Conservation (phyloP, 2,888 invertebrate species). For the Crematogaster levior region DNA sequence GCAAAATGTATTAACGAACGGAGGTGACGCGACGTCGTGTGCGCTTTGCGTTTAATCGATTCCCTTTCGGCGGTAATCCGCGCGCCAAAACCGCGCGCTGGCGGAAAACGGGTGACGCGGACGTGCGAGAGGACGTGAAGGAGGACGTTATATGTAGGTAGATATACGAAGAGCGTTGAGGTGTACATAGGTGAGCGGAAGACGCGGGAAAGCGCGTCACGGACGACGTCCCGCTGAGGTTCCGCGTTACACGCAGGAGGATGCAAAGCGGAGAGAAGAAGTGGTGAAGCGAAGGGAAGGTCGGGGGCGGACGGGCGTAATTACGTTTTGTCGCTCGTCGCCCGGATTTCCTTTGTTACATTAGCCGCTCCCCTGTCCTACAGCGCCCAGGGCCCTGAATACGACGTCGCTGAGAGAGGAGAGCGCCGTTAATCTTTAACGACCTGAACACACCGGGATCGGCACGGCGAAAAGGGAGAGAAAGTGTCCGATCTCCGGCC, state of each 20-base stretch:
- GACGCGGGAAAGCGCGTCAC: conserved; percentile 39
- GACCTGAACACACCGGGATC: conserved; percentile 60
- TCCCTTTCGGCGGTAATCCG: conserved; percentile 52
- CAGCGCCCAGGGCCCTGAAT: conserved; percentile 60
- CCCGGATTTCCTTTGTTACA: conserved; percentile 81
- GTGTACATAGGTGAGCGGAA: conserved; percentile 45
- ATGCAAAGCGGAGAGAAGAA: conserved; percentile 24
- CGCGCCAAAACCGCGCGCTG: conserved; percentile 39
- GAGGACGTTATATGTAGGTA: not conserved
- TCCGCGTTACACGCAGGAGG: conserved; percentile 37
- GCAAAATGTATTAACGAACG: conserved; percentile 48
- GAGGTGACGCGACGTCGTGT: not conserved
- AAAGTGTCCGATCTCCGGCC: conserved; percentile 48
- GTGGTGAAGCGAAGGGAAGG: conserved; percentile 27
- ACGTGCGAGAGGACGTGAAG: not conserved
- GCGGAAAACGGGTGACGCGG: not conserved
- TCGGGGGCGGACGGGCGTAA: conserved; percentile 64
- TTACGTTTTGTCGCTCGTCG: conserved; percentile 76
- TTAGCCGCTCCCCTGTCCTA: conserved; percentile 75
- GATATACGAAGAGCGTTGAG: conserved; percentile 24
- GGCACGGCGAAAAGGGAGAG: conserved; percentile 39
- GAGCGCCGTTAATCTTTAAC: conserved; percentile 74
- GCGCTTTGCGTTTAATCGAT: conserved; percentile 54
- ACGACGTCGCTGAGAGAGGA: conserved; percentile 59
- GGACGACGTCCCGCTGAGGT: conserved; percentile 51